Evolutionary conservation across 2,113 vertebrate genomes (phyloP).

Genomic region (Sinocyclocheilus anophthalmus): DNA sequence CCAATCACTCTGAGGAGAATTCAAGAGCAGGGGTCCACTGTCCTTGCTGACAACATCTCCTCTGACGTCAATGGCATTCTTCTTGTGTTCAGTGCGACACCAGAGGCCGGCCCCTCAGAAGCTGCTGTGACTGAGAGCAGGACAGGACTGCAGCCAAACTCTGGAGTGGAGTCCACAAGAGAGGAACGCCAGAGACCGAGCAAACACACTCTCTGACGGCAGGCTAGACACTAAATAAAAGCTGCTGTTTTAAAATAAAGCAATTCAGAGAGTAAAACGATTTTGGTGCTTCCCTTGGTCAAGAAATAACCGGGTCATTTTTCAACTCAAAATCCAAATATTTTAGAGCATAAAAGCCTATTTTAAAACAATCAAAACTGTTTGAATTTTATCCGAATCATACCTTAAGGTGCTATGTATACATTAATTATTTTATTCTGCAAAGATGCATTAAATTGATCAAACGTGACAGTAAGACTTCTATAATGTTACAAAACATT

Average conservation of each 20-base stretch:
- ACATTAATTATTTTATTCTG: not conserved
- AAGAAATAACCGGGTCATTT: no score
- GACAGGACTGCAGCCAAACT: slow-evolving; percentile 62
- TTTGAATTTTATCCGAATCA: no score
- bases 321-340: no score
- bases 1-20: slow-evolving; percentile 73
- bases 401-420: no score
- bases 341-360: not conserved
- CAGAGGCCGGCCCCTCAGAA: slow-evolving; percentile 75
- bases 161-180: slow-evolving; percentile 63
- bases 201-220: not conserved
- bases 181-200: no score
- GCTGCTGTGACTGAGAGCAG: slow-evolving; percentile 59
- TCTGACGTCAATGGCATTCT: slow-evolving; percentile 78
- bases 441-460: not conserved
- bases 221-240: not conserved
- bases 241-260: not conserved
- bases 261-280: no score
- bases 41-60: slow-evolving; percentile 76
- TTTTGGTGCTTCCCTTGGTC: no score
- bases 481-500: no score
- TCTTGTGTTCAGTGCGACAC: slow-evolving; percentile 77
- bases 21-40: slow-evolving; percentile 73
- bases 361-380: no score
- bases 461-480: no score